phyloP scores from a whole-genome alignment of 64 coral and sea anemone genomes.

The Actinia tenebrosa region DNA sequence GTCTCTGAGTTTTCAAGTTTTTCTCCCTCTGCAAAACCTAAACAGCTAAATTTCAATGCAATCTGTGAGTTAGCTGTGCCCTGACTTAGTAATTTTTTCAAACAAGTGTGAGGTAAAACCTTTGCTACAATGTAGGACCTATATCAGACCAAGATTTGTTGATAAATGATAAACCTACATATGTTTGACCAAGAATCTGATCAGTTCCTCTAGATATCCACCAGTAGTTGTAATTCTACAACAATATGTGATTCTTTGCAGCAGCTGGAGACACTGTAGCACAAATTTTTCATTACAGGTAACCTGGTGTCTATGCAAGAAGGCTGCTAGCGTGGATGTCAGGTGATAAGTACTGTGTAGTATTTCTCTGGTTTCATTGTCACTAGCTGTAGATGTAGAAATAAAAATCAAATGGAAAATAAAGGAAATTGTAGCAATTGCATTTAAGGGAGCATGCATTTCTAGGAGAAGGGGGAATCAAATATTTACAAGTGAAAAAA shows the following conservation, averaged over 20 bases:
- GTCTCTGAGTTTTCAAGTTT: no score
- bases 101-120: no score
- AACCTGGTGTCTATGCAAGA: constrained; percentile 63
- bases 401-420: neutral
- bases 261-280: constrained; percentile 92
- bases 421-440: neutral
- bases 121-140: neutral
- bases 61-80: no score
- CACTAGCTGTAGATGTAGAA: constrained; percentile 51
- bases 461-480: no score
- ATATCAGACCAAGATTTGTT: neutral
- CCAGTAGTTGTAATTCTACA: constrained; percentile 65
- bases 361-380: constrained; percentile 68
- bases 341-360: constrained; percentile 82
- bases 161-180: constrained; percentile 43
- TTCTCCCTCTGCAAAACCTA: no score
- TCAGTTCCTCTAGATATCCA: constrained; percentile 82
- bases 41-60: no score
- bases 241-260: constrained; percentile 85
- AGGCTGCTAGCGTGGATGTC: constrained; percentile 81
- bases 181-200: constrained; percentile 83
- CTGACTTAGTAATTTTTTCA: no score
- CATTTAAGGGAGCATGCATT: no score
- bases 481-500: no score
- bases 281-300: constrained; percentile 70